Conservation (phyloP, 2,888 invertebrate species). For the Heteromyza rotundicornis region DNA sequence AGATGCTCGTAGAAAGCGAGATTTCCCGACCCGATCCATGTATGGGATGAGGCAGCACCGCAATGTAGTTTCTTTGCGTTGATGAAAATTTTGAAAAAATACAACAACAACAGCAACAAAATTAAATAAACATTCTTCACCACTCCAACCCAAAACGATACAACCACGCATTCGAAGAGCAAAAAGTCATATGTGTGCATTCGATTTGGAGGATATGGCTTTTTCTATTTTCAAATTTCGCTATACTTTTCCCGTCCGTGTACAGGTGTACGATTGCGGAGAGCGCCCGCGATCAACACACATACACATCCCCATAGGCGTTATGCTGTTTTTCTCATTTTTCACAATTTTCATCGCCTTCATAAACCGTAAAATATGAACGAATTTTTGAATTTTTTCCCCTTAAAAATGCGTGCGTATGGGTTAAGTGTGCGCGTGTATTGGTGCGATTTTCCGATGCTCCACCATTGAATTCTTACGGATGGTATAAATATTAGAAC, state of each 20-base stretch:
- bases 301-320: too few relatives aligned
- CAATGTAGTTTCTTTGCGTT: conserved; percentile 38
- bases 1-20: conserved; percentile 33
- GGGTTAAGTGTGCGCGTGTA: not conserved
- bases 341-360: conserved; percentile 2
- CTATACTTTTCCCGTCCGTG: not conserved
- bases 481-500: conserved; percentile 63
- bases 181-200: not conserved
- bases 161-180: not conserved
- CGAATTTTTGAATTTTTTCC: conserved; percentile 9
- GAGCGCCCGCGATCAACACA: too few relatives aligned
- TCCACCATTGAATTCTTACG: conserved; percentile 42
- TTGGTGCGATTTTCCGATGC: conserved; percentile 23
- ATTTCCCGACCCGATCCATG: conserved; percentile 60
- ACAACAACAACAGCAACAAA: too few relatives aligned
- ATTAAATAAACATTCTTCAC: too few relatives aligned
- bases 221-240: not conserved
- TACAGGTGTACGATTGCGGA: not conserved
- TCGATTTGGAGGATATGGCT: not conserved
- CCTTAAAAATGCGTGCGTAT: conserved; percentile 5
- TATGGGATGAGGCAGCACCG: conserved; percentile 60
- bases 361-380: conserved; percentile 25
- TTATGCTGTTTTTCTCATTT: too few relatives aligned
- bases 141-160: conserved; percentile 9
- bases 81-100: not conserved